These are phyloP conservation scores for Iphiclides podalirius DNA, from an alignment of 2,888 invertebrate species.

Conservation along the genomic window DNA sequence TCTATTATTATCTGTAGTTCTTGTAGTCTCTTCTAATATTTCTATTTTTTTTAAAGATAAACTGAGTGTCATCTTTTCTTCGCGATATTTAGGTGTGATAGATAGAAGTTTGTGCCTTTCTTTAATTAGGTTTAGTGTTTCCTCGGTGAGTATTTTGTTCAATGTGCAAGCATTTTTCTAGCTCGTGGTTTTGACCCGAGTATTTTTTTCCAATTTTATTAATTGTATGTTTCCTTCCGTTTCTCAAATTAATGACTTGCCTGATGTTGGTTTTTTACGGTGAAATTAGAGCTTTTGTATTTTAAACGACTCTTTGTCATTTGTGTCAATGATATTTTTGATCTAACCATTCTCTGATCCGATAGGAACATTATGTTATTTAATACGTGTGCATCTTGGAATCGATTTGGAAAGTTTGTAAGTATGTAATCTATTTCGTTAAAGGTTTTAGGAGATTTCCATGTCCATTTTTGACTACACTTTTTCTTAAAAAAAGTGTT, in stretches of 20 bases:
- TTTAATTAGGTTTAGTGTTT: no score
- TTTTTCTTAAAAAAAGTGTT: not conserved
- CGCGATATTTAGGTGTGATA: no score
- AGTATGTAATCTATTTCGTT: slow-evolving; percentile 4
- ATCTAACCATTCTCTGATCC: not conserved
- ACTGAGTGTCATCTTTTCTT: no score
- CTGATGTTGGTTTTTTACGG: not conserved
- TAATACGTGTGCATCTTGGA: not conserved
- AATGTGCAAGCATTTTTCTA: no score
- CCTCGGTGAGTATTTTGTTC: no score
- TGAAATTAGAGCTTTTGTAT: not conserved
- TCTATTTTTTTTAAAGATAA: no score
- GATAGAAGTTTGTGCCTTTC: no score
- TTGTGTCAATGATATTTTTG: not conserved
- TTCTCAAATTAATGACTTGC: no score
- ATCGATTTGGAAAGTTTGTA: not conserved
- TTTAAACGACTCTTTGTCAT: not conserved
- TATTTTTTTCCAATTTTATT: not conserved
- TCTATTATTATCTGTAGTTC: no score
- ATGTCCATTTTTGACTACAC: not conserved
- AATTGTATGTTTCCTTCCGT: not conserved
- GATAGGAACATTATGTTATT: not conserved
- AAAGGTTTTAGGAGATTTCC: not conserved
- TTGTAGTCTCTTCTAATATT: no score
- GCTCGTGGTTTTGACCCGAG: no score